Evolutionary conservation across 2,113 vertebrate genomes (phyloP).

Genomic region (Prinia subflava): DNA sequence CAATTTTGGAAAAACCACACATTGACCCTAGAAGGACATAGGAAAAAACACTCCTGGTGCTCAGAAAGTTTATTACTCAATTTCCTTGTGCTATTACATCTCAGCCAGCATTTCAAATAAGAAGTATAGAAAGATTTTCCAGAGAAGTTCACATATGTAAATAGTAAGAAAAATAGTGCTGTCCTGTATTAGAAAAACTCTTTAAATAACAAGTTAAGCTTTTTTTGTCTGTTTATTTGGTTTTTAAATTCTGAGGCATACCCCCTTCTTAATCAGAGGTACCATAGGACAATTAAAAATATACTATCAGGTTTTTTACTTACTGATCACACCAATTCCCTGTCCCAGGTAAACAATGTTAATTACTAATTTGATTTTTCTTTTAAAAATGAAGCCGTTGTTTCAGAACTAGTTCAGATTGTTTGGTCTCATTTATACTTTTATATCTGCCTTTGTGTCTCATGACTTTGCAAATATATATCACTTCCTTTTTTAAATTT

Average conservation of each 20-base stretch:
- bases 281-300: not conserved
- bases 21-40: not conserved
- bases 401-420: not conserved
- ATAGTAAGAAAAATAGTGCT: not conserved
- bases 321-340: not conserved
- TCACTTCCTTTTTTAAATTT: not conserved
- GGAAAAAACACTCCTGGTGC: not conserved
- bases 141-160: not conserved
- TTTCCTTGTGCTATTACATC: not conserved
- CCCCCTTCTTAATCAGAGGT: not conserved
- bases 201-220: not conserved
- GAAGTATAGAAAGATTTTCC: not conserved
- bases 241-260: not conserved
- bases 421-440: not conserved
- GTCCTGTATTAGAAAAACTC: not conserved
- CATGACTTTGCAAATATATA: not conserved
- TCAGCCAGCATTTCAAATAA: not conserved
- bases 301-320: not conserved
- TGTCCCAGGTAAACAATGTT: not conserved
- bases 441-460: not conserved
- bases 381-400: not conserved
- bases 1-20: not conserved
- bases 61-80: not conserved
- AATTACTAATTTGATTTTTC: not conserved
- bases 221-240: not conserved